Conservation (phyloP, 2,888 invertebrate species). For the Girardia tigrina region DNA sequence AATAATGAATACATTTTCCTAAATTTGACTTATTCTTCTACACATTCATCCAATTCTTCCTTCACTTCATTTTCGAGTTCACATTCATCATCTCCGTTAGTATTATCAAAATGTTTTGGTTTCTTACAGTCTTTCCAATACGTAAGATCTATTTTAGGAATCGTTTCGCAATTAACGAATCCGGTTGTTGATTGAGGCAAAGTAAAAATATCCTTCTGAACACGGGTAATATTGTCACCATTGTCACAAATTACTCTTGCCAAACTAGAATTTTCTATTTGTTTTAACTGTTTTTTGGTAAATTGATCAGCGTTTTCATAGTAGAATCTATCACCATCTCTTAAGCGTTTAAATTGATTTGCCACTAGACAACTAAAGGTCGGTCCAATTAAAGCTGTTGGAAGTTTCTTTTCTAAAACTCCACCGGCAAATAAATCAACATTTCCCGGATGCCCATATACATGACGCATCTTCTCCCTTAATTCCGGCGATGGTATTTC, state of each 20-base stretch:
- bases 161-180: too few relatives aligned
- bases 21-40: too few relatives aligned
- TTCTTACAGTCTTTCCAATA: too few relatives aligned
- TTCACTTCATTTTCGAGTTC: too few relatives aligned
- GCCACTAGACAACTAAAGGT: constrained; percentile 77
- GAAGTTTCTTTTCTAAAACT: constrained; percentile 69
- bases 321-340: constrained; percentile 89
- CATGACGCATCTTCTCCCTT: constrained; percentile 61
- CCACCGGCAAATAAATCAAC: constrained; percentile 93
- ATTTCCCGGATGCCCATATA: constrained; percentile 84
- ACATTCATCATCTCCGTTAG: too few relatives aligned
- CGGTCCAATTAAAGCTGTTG: constrained; percentile 77
- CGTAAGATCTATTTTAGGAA: too few relatives aligned
- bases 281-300: constrained; percentile 66
- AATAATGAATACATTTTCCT: too few relatives aligned
- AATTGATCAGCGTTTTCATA: constrained; percentile 78
- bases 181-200: constrained; percentile 37
- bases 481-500: constrained; percentile 61
- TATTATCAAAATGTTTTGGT: too few relatives aligned
- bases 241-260: constrained; percentile 77
- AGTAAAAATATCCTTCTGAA: constrained; percentile 65
- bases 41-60: too few relatives aligned
- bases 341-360: constrained; percentile 74
- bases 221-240: constrained; percentile 68
- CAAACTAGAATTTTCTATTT: constrained; percentile 68